These are phyloP conservation scores for Ophion ventricosus DNA, from an alignment of 2,888 invertebrate species.

Conservation along the genomic window DNA sequence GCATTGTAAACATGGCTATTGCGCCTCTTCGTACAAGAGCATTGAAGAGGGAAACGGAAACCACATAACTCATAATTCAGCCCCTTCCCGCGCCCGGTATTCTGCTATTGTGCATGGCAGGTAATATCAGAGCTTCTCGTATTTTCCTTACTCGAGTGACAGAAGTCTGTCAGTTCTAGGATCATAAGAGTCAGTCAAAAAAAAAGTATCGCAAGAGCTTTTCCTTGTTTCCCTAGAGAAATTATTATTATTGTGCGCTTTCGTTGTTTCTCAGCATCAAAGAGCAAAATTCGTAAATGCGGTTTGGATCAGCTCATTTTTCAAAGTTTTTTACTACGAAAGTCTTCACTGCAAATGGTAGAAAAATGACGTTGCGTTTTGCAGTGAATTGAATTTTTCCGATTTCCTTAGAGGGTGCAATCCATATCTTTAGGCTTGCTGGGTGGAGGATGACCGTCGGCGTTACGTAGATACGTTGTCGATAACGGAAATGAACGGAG, in stretches of 20 bases:
- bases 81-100: not conserved
- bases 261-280: not conserved
- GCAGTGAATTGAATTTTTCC: not conserved
- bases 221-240: not conserved
- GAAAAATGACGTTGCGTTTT: not conserved
- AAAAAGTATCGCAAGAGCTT: not conserved
- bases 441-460: not conserved
- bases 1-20: slow-evolving; percentile 74
- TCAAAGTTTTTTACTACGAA: not conserved
- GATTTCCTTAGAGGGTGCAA: not conserved
- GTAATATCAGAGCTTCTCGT: slow-evolving; percentile 4
- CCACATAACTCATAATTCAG: slow-evolving; percentile 13
- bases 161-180: not conserved
- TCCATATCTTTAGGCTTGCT: not conserved
- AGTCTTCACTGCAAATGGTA: not conserved
- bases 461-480: not conserved
- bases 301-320: not conserved
- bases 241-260: not conserved
- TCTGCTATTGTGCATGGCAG: slow-evolving; percentile 17
- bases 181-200: not conserved
- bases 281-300: not conserved
- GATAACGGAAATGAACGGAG: slow-evolving; percentile 7
- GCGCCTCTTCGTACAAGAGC: slow-evolving; percentile 22
- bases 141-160: not conserved
- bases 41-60: slow-evolving; percentile 31